Evolutionary conservation across 2,113 vertebrate species (phyloP), one percentile per base, ranked within the genome.

Genomic region (Aviceda subcristata): DNA sequence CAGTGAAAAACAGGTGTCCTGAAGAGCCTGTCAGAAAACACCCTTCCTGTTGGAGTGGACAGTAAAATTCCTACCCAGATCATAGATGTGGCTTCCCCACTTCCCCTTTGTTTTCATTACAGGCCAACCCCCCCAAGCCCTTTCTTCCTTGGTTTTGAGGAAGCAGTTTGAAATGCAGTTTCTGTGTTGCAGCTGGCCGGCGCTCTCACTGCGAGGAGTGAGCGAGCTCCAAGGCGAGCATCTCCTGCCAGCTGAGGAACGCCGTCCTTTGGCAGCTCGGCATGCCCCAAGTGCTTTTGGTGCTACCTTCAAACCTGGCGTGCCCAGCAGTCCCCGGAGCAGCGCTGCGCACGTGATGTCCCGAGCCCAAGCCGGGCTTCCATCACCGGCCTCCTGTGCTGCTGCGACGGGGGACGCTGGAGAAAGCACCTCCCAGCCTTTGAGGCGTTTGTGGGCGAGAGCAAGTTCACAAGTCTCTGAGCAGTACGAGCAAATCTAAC

Each of bases 401-500:
- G 50, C 60, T 48, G 30, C 3, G 1, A 7, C 0, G 1, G 30
- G 27, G 20, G 18, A 29, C 1, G 12, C 59, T 62, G 86, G 24
- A 57, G 41, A 64, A n/a, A 36, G 53, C 43, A 45, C 50, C 74
- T 91, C 68, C 36, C 57, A 59, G 26, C 59, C 76, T 73, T 79
- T 32, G 26, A 60, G 62, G 67, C 9, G 32, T 50, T 72, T 86
- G 22, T 32, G 38, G 63, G 50, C 56, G 55, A 73, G 17, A 80
- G 38, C 45, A 36, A 81, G 50, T 29, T 77, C 48, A 53, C 29
- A 53, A 62, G 64, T 29, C 84, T 84, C 56, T 2, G 7, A 91
- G 79, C 45, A 38, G 26, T 53, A 79, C 71, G 41, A 57, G 74
- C 45, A 36, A 66, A 34, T 56, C n/a, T 59, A 73, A 45, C 3